Evolutionary conservation across 2,888 invertebrate genomes (phyloP).

Genomic region (Tridacna gigas): DNA sequence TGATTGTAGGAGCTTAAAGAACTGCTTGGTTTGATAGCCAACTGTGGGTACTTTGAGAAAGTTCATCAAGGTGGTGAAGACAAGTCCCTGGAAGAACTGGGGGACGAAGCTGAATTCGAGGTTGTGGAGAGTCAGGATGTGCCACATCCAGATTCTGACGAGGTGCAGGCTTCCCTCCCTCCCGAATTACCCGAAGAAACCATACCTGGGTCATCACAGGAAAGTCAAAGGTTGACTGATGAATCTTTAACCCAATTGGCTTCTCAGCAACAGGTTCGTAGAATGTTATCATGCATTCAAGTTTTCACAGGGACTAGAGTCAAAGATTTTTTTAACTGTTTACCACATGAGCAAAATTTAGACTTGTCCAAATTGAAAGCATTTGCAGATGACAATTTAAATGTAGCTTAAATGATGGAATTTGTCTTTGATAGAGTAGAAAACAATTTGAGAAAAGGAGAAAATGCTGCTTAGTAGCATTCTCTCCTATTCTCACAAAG

Average conservation of each 20-base stretch:
- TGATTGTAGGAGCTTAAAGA: slow-evolving; percentile 89
- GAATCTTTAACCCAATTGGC: background rate
- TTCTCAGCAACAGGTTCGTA: slow-evolving; percentile 15
- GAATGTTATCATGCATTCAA: background rate
- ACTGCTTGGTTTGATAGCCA: slow-evolving; percentile 91
- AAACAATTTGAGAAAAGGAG: no score
- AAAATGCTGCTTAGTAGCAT: no score
- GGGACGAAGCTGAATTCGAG: slow-evolving; percentile 64
- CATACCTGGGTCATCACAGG: slow-evolving; percentile 31
- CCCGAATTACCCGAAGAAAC: slow-evolving; percentile 60
- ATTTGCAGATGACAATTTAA: no score
- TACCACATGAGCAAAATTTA: no score
- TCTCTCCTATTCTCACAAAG: no score
- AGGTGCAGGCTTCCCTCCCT: slow-evolving; percentile 68
- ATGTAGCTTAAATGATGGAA: no score
- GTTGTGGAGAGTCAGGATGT: slow-evolving; percentile 65
- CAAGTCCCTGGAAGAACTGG: slow-evolving; percentile 33
- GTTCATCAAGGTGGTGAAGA: slow-evolving; percentile 65
- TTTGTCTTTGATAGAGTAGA: no score
- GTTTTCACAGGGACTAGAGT: background rate
- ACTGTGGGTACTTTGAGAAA: slow-evolving; percentile 93
- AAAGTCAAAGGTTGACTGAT: slow-evolving; percentile 11
- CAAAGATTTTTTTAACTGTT: no score
- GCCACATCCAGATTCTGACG: slow-evolving; percentile 66
- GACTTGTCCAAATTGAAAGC: no score